These are phyloP conservation scores for Octonoba sinensis DNA, from an alignment of 2,888 invertebrate genomes.

Conservation along the genomic window DNA sequence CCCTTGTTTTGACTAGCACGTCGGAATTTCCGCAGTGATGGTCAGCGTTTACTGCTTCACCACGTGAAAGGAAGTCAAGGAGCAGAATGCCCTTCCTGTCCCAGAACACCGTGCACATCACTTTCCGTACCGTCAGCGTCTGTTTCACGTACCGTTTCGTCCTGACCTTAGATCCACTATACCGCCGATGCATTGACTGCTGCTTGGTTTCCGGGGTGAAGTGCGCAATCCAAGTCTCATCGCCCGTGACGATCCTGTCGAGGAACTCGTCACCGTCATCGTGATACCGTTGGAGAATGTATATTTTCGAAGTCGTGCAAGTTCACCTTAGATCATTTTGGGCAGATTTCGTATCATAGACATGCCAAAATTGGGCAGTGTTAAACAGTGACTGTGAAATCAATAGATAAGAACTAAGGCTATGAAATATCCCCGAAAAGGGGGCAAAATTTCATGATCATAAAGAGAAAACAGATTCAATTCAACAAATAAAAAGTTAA, in stretches of 20 bases:
- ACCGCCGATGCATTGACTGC: not conserved
- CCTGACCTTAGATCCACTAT: not conserved
- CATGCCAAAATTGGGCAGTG: no score
- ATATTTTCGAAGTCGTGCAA: no score
- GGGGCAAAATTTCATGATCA: no score
- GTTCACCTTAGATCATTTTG: no score
- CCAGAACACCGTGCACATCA: not conserved
- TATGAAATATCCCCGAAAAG: no score
- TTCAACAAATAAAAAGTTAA: no score
- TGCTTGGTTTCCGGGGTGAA: not conserved
- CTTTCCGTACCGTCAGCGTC: not conserved
- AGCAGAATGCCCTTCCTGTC: not conserved
- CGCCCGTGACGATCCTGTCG: conserved; percentile 4
- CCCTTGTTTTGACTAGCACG: not conserved
- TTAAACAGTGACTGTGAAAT: no score
- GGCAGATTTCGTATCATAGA: no score
- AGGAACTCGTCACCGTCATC: conserved; percentile 3
- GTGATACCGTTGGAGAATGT: not conserved
- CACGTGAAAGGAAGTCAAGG: not conserved
- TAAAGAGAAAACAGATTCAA: no score
- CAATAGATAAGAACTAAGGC: no score
- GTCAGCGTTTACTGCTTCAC: not conserved
- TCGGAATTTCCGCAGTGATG: not conserved
- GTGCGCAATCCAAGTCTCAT: not conserved
- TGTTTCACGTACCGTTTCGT: not conserved